These are phyloP conservation scores for Bos indicus DNA, from an alignment of 2,113 vertebrate genomes.

Conservation along the genomic window DNA sequence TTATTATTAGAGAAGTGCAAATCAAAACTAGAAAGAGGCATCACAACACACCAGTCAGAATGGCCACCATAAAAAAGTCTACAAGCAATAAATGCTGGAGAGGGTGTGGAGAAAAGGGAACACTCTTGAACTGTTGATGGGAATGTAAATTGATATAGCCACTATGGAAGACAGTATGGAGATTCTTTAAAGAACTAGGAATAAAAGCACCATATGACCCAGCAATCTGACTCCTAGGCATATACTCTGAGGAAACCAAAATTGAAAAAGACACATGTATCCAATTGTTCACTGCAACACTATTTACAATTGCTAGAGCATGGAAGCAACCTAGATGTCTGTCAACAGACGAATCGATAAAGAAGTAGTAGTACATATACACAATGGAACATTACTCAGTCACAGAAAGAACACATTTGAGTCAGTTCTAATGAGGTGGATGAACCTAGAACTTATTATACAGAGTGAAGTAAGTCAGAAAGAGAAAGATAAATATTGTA, in stretches of 20 bases:
- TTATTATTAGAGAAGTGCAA: neutral
- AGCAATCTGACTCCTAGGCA: neutral
- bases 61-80: neutral
- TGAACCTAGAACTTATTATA: too few relatives aligned
- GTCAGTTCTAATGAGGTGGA: too few relatives aligned
- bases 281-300: too few relatives aligned
- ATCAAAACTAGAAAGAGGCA: neutral
- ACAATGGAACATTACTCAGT: too few relatives aligned
- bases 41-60: neutral
- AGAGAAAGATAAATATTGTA: too few relatives aligned
- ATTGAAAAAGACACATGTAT: neutral
- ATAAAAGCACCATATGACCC: neutral
- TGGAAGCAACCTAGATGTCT: too few relatives aligned
- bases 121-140: neutral
- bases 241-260: neutral
- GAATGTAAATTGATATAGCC: neutral
- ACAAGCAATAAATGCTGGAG: neutral
- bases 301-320: too few relatives aligned
- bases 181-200: neutral
- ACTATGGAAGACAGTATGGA: neutral
- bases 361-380: too few relatives aligned
- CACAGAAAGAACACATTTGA: too few relatives aligned
- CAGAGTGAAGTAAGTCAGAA: too few relatives aligned
- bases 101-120: neutral
- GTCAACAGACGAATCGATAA: too few relatives aligned